These are phyloP conservation scores for Phylloscopus collybita DNA, from an alignment of 2,797 vertebrate genomes.

Conservation along the genomic window DNA sequence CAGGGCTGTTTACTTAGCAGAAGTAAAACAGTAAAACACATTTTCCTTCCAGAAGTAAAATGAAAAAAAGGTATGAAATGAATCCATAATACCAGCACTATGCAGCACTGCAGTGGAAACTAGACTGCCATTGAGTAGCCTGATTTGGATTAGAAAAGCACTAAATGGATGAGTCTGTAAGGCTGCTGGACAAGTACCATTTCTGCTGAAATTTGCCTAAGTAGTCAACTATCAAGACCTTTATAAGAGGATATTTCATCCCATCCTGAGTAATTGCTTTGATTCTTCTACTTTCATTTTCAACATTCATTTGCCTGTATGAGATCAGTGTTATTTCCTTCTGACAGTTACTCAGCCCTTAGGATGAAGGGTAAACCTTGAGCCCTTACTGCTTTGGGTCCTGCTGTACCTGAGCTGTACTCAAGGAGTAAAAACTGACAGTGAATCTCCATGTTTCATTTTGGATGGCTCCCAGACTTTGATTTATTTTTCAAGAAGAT, in stretches of 20 bases:
- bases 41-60: not conserved
- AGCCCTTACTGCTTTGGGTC: not conserved
- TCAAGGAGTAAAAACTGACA: not conserved
- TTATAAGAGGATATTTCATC: not conserved
- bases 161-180: not conserved
- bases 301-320: not conserved
- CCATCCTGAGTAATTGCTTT: not conserved
- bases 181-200: not conserved
- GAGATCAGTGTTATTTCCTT: not conserved
- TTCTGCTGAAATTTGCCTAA: not conserved
- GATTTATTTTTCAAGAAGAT: not conserved
- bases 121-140: not conserved
- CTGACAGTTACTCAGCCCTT: not conserved
- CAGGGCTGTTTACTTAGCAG: not conserved
- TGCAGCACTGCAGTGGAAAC: not conserved
- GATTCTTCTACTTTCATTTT: not conserved
- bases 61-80: not conserved
- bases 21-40: not conserved
- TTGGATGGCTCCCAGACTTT: not conserved
- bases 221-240: not conserved
- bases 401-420: not conserved
- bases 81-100: not conserved
- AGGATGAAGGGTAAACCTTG: not conserved
- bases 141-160: not conserved
- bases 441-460: not conserved